phyloP scores from a whole-genome alignment of 2,888 invertebrate genomes.

The Phlogophora meticulosa region DNA sequence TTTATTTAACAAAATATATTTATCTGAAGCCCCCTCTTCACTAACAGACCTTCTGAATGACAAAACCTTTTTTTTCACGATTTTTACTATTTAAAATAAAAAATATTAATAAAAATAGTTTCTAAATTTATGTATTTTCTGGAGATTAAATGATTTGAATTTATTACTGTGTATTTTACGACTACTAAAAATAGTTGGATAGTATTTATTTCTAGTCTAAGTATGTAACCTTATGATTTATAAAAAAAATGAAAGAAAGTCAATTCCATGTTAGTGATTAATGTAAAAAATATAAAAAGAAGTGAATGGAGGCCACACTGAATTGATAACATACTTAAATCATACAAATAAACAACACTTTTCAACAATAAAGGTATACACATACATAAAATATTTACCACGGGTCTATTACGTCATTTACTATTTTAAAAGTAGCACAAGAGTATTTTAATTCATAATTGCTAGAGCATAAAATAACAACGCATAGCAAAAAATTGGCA shows the following conservation, averaged over 20 bases:
- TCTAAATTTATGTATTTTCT: background rate
- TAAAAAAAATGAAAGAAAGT: conserved; percentile 1
- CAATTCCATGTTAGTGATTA: conserved; percentile 5
- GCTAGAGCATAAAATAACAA: conserved; percentile 46
- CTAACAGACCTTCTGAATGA: background rate
- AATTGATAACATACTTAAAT: conserved; percentile 61
- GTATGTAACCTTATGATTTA: background rate
- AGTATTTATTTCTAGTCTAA: background rate
- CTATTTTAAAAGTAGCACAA: conserved; percentile 57
- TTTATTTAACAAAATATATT: conserved; percentile 64
- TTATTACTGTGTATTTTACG: background rate
- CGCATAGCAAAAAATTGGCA: conserved; percentile 45
- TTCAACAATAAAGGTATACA: conserved; percentile 40
- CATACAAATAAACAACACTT: conserved; percentile 59
- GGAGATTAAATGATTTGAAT: too few relatives aligned
- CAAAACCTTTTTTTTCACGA: background rate
- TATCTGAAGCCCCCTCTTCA: conserved; percentile 45
- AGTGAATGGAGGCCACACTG: conserved; percentile 40
- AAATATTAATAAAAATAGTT: background rate
- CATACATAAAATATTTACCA: conserved; percentile 40
- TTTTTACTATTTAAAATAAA: background rate
- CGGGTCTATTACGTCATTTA: conserved; percentile 49
- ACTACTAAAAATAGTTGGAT: background rate
- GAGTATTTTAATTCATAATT: conserved; percentile 62
- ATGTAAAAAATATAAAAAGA: background rate